Evolutionary conservation across 1,140 invertebrate genomes (phyloP), one percentile per base, ranked within the genome.

Genomic region (Lucilia cuprina): DNA sequence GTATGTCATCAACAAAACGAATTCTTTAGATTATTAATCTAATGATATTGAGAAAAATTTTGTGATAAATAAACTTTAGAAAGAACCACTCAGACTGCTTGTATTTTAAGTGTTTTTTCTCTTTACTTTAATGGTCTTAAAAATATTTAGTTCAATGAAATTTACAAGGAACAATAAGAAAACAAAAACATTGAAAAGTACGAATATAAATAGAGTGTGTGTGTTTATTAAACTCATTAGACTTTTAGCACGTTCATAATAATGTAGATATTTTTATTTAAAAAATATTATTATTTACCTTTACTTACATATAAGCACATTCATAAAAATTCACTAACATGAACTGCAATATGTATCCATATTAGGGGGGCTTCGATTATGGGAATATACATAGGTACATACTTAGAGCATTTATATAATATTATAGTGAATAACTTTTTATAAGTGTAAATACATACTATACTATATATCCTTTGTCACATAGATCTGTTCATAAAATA

Each of bases 191-290:
- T 60, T 60, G 55, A 60, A 60, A 2, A 41, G 5, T 41, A 41
- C 41, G 41, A 41, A 41, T 41, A 41, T 41, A 41, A 41, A 41
- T 41, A 41, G 41, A 41, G 41, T 41, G 13, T 14, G 25, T 10
- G 19, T 70, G 65, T 21, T 70, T 25, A 70, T 49, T 25, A 80
- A 80, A 80, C 77, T 80, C 41, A 80, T 80, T 80, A 80, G 77
- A 50, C 77, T 80, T 80, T 80, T 14, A 50, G 17, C 77, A 80
- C 77, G 77, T 80, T 80, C 41, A 55, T 55, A 55, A 14, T 14
- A 41, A 5, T 41, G 41, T 41, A 10, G 41, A 55, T 55, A 55
- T 14, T 55, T 55, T 55, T 55, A 0, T 41, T 8, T 8, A 41
- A 41, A 41, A 5, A 5, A 41, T 41, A 41, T 41, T 8, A 41